Evolutionary conservation across 2,113 vertebrate species (phyloP).

Genomic region (Atractosteus spatula): DNA sequence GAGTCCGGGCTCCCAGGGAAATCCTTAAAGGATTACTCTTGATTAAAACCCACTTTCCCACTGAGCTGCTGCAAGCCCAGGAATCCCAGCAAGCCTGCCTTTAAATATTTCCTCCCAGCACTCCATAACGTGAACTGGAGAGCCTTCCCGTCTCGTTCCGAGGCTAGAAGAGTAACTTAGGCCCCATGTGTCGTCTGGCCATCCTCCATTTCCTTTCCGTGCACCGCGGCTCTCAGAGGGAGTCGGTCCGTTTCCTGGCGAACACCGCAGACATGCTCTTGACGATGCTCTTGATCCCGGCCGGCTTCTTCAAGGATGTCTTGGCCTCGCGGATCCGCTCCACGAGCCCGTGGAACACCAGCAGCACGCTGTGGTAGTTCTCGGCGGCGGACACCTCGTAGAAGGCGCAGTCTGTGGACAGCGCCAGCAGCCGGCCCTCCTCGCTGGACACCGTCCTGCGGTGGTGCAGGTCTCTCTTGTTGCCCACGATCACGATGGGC

Average conservation of each 20-base stretch:
- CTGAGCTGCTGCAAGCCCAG: background rate
- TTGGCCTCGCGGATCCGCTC: constrained; percentile 67
- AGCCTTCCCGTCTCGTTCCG: too few species aligned
- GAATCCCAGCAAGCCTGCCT: too few species aligned
- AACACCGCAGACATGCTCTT: constrained; percentile 80
- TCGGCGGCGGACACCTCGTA: constrained; percentile 79
- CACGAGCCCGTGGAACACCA: constrained; percentile 74
- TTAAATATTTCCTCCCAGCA: background rate
- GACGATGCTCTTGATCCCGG: constrained; percentile 73
- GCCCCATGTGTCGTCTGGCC: too few species aligned
- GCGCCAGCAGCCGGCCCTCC: constrained; percentile 77
- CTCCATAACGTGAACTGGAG: background rate
- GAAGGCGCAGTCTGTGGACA: constrained; percentile 73
- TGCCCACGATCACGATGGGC: constrained; percentile 79
- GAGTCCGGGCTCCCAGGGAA: background rate
- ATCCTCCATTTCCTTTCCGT: background rate
- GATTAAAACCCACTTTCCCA: too few species aligned
- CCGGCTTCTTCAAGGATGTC: constrained; percentile 60
- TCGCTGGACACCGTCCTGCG: constrained; percentile 71
- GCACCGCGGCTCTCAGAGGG: constrained; percentile 56
- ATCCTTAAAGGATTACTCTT: too few species aligned
- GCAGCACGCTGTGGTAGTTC: constrained; percentile 75
- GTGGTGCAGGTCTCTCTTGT: constrained; percentile 78
- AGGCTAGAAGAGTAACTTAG: too few species aligned
- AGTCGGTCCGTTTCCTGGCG: constrained; percentile 73